These are phyloP conservation scores for Leucosticte australis DNA, from an alignment of 2,113 vertebrate genomes.

Conservation along the genomic window DNA sequence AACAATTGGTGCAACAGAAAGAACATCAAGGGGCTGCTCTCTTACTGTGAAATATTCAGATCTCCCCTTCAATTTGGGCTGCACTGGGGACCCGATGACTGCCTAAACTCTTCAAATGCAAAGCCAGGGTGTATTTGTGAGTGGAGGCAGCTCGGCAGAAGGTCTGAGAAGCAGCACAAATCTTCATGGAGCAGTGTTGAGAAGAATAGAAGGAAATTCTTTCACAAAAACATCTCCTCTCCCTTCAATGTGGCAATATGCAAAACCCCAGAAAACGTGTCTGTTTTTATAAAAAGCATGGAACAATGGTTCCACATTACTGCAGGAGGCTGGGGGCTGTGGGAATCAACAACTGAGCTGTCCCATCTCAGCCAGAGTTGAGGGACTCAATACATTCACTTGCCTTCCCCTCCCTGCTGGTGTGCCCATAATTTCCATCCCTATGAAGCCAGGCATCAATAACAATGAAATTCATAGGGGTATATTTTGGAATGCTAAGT, in stretches of 20 bases:
- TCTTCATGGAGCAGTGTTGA: neutral
- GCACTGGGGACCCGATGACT: constrained; percentile 18
- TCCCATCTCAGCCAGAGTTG: neutral
- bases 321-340: neutral
- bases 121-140: neutral
- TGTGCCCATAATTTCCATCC: constrained; percentile 26
- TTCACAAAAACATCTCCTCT: neutral
- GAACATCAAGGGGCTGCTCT: neutral
- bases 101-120: neutral
- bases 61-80: neutral
- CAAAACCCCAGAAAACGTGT: neutral
- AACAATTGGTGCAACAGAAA: neutral
- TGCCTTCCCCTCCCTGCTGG: neutral
- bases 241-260: neutral
- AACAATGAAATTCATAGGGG: constrained; percentile 10
- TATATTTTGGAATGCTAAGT: constrained; percentile 33
- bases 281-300: constrained; percentile 48
- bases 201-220: neutral
- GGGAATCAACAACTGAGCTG: constrained; percentile 36
- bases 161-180: neutral
- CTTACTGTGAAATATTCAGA: neutral
- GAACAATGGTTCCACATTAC: neutral
- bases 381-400: neutral
- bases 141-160: neutral
- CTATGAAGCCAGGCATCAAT: neutral